Evolutionary conservation across 2,888 invertebrate genomes (phyloP).

Genomic region (Pristionchus entomophagus): DNA sequence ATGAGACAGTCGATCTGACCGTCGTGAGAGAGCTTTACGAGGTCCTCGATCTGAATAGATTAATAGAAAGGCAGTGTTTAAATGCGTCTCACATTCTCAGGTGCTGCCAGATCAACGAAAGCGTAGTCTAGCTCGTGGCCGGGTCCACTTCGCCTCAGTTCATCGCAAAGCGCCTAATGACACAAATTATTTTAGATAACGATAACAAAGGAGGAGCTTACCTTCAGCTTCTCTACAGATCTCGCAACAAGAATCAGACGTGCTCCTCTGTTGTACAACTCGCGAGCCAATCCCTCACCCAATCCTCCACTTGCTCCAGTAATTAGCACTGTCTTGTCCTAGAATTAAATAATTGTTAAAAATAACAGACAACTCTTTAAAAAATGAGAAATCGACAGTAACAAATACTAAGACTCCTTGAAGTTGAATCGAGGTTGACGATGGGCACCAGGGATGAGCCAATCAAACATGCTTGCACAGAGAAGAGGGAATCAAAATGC

Average conservation of each 20-base stretch:
- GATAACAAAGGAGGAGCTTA: no score
- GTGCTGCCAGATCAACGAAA: no score
- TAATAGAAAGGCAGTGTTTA: not conserved
- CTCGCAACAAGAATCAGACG: conserved; percentile 71
- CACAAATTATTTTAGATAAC: no score
- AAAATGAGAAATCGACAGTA: no score
- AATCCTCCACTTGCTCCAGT: conserved; percentile 70
- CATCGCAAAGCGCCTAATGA: no score
- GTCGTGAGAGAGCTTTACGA: conserved; percentile 59
- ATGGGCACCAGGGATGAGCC: conserved; percentile 68
- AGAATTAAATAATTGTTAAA: conserved; percentile 42
- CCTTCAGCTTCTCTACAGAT: conserved; percentile 68
- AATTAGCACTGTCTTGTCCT: conserved; percentile 70
- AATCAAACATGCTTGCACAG: not conserved
- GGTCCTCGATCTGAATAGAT: conserved; percentile 58
- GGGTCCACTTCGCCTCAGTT: no score
- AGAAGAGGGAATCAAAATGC: not conserved
- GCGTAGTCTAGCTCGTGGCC: no score
- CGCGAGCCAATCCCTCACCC: conserved; percentile 67
- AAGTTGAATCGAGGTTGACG: conserved; percentile 60
- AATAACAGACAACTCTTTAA: no score
- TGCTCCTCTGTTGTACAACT: conserved; percentile 68
- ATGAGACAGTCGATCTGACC: conserved; percentile 71
- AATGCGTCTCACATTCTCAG: no score
- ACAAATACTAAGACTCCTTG: no score